Evolutionary conservation across 2,113 vertebrate genomes (phyloP).

Genomic region (Salvator merianae): DNA sequence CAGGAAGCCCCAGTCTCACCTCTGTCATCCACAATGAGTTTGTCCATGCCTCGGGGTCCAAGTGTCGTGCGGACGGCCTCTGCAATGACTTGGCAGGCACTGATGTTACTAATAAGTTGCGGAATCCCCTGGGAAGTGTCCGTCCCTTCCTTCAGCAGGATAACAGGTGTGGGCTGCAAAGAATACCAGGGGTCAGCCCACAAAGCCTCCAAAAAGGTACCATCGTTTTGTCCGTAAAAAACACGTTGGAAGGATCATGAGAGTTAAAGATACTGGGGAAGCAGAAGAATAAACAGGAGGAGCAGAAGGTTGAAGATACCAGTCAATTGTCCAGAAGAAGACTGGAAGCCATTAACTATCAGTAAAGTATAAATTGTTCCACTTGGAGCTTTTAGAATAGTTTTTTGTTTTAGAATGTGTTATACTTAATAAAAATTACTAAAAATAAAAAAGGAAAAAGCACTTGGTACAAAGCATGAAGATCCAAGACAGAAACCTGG

Average conservation of each 20-base stretch:
- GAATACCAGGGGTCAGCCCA: accelerated
- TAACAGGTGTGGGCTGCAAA: slow-evolving; percentile 88
- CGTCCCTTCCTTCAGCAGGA: slow-evolving; percentile 96
- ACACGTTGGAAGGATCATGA: no score
- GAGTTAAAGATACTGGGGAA: no score
- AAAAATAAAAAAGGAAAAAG: accelerated
- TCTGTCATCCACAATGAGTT: slow-evolving; percentile 91
- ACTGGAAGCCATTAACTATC: no score
- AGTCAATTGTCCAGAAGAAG: no score
- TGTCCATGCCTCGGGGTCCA: slow-evolving; percentile 98
- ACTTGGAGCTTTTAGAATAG: no score
- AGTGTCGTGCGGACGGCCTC: slow-evolving; percentile 96
- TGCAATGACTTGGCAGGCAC: slow-evolving; percentile 94
- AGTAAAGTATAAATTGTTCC: no score
- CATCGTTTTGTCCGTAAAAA: accelerated
- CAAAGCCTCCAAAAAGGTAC: accelerated
- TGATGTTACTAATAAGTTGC: slow-evolving; percentile 97
- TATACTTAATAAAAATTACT: no score
- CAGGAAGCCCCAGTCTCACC: slow-evolving; percentile 73
- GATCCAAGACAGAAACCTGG: no score
- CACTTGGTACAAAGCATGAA: not conserved
- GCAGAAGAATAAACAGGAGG: no score
- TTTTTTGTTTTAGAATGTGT: no score
- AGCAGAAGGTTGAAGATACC: no score
- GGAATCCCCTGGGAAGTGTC: slow-evolving; percentile 95